Conservation (phyloP, 2,888 invertebrate species). For the Trichogramma dendrolimi region DNA sequence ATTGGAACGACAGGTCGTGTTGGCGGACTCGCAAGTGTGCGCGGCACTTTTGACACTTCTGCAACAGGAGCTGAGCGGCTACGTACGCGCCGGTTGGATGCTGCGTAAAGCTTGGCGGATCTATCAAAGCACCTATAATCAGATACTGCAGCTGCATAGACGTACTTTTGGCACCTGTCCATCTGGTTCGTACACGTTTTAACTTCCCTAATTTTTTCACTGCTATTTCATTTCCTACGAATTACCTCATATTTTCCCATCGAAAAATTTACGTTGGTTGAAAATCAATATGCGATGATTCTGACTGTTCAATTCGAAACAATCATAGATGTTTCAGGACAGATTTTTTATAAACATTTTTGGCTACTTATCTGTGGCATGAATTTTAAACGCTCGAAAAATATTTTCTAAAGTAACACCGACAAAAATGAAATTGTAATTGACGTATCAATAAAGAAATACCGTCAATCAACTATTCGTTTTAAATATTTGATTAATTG, state of each 20-base stretch:
- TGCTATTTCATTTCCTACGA: not conserved
- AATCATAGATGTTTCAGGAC: no score
- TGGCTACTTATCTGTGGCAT: no score
- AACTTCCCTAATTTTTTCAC: not conserved
- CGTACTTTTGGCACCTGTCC: conserved; percentile 51
- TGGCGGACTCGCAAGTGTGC: conserved; percentile 65
- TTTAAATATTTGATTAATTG: no score
- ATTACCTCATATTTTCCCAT: not conserved
- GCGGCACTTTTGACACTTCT: conserved; percentile 63
- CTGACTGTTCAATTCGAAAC: no score
- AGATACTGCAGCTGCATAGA: conserved; percentile 57
- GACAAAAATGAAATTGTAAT: no score
- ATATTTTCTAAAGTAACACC: no score
- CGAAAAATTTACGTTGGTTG: no score
- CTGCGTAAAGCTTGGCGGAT: conserved; percentile 67
- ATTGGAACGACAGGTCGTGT: conserved; percentile 63
- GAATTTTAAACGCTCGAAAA: no score
- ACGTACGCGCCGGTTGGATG: conserved; percentile 65
- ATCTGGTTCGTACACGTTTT: conserved; percentile 32
- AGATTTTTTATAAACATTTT: no score
- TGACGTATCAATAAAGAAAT: no score
- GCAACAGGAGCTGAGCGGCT: conserved; percentile 63
- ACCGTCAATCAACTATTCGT: no score
- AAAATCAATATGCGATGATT: no score
- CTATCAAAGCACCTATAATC: conserved; percentile 62